A percentile compares a stretch with the other conserved stretches of the same genome.
Conservation (phyloP, 2,888 invertebrate genomes). For the Pandemis corylana region DNA sequence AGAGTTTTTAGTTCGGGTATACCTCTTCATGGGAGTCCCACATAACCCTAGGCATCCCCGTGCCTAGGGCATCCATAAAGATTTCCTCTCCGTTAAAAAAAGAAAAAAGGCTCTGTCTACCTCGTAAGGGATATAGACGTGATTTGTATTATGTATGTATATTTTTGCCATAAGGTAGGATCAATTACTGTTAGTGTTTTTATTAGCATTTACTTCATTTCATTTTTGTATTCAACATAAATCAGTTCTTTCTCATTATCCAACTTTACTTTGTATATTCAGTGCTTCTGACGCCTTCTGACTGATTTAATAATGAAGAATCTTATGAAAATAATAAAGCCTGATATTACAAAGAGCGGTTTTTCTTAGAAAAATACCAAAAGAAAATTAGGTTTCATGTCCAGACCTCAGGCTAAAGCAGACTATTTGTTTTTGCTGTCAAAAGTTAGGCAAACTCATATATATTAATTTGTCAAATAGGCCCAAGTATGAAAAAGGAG, state of each 20-base stretch:
- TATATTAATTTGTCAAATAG: constrained; percentile 2
- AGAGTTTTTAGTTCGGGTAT: too few relatives aligned
- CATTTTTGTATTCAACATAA: background rate
- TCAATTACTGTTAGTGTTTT: too few relatives aligned
- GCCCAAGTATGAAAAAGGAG: background rate
- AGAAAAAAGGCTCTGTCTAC: too few relatives aligned
- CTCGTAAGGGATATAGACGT: too few relatives aligned
- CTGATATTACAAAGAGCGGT: background rate
- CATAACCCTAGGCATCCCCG: too few relatives aligned
- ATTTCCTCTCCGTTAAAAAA: too few relatives aligned
- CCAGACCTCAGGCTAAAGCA: background rate
- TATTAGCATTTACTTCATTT: too few relatives aligned
- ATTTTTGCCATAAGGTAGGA: too few relatives aligned
- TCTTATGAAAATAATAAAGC: background rate
- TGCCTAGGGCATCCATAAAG: too few relatives aligned
- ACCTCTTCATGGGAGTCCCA: too few relatives aligned
- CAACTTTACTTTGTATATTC: background rate
- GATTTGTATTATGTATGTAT: too few relatives aligned
- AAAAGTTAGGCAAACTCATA: background rate
- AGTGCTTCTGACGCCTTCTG: background rate
- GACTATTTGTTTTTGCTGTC: constrained; percentile 10
- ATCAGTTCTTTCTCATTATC: background rate
- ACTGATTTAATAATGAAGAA: constrained; percentile 4
- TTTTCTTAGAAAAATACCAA: background rate
- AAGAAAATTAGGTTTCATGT: constrained; percentile 7